Evolutionary conservation across 2,888 invertebrate species (phyloP).

Genomic region (Lordiphosa fenestrarum): DNA sequence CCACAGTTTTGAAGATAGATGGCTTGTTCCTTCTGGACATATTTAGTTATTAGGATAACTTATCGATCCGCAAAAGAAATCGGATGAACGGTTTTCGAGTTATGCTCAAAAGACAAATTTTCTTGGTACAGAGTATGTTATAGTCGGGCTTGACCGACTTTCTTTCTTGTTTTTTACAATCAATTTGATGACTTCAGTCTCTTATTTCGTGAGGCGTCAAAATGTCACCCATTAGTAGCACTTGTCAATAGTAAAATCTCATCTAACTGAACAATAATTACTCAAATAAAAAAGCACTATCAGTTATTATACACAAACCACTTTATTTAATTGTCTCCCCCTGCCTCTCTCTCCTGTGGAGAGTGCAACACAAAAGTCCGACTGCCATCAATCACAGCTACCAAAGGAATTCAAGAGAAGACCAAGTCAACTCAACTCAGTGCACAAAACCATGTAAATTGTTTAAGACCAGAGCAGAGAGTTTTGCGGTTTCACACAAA

Average conservation of each 20-base stretch:
- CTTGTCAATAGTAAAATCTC: constrained; percentile 24
- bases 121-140: no score
- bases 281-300: constrained; percentile 36
- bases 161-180: no score
- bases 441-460: constrained; percentile 45
- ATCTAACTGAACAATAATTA: constrained; percentile 22
- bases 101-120: no score
- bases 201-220: no score
- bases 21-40: no score
- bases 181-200: no score
- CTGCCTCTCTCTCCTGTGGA: not conserved
- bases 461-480: constrained; percentile 28
- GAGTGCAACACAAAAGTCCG: constrained; percentile 11
- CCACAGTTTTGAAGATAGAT: no score
- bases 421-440: constrained; percentile 12
- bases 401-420: constrained; percentile 26
- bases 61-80: no score
- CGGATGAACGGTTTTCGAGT: no score
- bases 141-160: no score
- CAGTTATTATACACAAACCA: constrained; percentile 35
- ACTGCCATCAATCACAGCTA: constrained; percentile 45
- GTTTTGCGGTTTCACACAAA: constrained; percentile 62
- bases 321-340: constrained; percentile 38
- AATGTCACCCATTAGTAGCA: constrained; percentile 2
- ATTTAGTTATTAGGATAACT: no score